These are phyloP conservation scores for Xylocampa areola DNA, from an alignment of 2,888 invertebrate species.

Conservation along the genomic window DNA sequence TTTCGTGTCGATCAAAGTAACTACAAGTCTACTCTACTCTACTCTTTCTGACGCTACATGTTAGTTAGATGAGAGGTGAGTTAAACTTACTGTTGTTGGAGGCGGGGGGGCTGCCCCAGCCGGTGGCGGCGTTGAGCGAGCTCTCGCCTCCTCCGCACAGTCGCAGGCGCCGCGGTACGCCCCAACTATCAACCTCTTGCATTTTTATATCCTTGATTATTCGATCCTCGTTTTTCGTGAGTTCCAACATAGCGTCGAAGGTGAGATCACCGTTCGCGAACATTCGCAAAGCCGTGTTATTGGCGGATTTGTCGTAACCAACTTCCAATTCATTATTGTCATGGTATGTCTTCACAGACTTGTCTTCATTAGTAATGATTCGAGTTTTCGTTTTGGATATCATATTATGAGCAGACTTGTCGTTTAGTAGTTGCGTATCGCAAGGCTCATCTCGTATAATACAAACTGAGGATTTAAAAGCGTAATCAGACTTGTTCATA, in stretches of 20 bases:
- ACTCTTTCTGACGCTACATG: conserved; percentile 21
- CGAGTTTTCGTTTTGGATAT: conserved; percentile 84
- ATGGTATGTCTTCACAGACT: conserved; percentile 81
- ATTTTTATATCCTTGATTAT: conserved; percentile 71
- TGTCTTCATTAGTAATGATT: conserved; percentile 80
- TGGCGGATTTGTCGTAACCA: conserved; percentile 68
- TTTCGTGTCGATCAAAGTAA: conserved; percentile 43
- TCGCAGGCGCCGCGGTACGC: conserved; percentile 90
- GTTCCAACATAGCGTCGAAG: conserved; percentile 84
- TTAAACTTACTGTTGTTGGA: conserved; percentile 88
- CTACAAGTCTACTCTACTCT: conserved; percentile 11
- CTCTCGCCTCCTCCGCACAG: conserved; percentile 95
- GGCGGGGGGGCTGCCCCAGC: conserved; percentile 94
- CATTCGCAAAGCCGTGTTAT: conserved; percentile 72
- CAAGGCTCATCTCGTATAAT: conserved; percentile 88
- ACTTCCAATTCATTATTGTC: conserved; percentile 85
- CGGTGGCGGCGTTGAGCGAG: conserved; percentile 93
- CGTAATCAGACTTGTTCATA: conserved; percentile 91
- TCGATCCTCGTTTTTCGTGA: conserved; percentile 75
- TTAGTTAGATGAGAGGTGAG: conserved; percentile 29
- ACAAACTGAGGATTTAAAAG: conserved; percentile 90
- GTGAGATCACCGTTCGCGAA: conserved; percentile 88
- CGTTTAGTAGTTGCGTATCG: conserved; percentile 83
- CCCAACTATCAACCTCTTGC: conserved; percentile 86
- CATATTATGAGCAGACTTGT: conserved; percentile 83